phyloP scores from a whole-genome alignment of 2,113 vertebrate species.

The Raja brachyura region DNA sequence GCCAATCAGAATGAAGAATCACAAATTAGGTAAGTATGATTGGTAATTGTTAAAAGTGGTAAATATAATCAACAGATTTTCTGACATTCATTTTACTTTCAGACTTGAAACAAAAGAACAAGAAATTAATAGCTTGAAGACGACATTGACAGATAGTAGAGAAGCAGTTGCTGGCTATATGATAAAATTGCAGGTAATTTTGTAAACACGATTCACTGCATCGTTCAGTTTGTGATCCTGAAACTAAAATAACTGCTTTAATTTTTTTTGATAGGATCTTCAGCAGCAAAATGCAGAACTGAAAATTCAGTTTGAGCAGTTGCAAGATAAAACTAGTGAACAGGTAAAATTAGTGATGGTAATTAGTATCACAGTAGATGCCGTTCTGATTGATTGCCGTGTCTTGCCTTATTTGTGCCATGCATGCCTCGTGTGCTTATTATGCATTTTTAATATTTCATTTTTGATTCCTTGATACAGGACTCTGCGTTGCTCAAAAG shows the following conservation, averaged over 20 bases:
- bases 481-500: conserved; percentile 47
- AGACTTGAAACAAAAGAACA: conserved; percentile 73
- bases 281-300: conserved; percentile 59
- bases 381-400: too few species aligned
- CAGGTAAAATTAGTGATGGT: conserved; percentile 49
- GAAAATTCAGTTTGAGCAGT: conserved; percentile 56
- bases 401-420: neutral
- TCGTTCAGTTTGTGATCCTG: neutral
- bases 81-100: conserved; percentile 24
- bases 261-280: conserved; percentile 51
- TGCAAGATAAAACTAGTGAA: conserved; percentile 56
- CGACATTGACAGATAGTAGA: conserved; percentile 58
- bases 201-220: neutral
- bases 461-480: neutral
- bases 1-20: conserved; percentile 17
- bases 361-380: too few species aligned
- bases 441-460: neutral
- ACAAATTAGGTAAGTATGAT: conserved; percentile 5
- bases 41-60: neutral
- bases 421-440: neutral
- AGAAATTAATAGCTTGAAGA: conserved; percentile 66
- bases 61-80: neutral
- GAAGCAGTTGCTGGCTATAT: conserved; percentile 61
- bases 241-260: neutral
- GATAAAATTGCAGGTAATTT: conserved; percentile 68